Conservation (phyloP, 2,113 vertebrate species). For the Triplophysa rosa region DNA sequence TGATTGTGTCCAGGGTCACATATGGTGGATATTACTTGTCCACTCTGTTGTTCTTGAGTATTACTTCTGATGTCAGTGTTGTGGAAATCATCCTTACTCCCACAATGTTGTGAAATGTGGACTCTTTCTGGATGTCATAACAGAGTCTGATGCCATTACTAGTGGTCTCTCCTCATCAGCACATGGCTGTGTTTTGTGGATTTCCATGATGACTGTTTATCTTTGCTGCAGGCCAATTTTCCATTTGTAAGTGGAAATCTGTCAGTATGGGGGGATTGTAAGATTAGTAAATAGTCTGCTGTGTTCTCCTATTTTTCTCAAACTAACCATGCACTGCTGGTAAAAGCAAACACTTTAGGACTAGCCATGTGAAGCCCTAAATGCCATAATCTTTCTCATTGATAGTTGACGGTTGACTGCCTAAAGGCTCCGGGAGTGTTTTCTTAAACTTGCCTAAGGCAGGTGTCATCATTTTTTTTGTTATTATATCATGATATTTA, state of each 20-base stretch:
- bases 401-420: neutral
- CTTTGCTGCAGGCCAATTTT: neutral
- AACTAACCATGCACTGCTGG: neutral
- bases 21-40: slow-evolving; percentile 7
- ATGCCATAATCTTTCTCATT: neutral
- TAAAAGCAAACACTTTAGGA: neutral
- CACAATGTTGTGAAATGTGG: slow-evolving; percentile 47
- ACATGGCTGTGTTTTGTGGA: slow-evolving; percentile 18
- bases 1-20: no score
- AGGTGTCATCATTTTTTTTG: no score
- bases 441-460: neutral
- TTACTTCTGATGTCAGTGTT: slow-evolving; percentile 30
- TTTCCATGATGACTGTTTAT: slow-evolving; percentile 26
- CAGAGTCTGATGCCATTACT: slow-evolving; percentile 19
- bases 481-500: no score
- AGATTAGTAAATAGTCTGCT: neutral
- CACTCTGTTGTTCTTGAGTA: neutral
- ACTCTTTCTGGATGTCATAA: slow-evolving; percentile 27
- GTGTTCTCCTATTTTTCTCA: slow-evolving; percentile 6
- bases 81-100: slow-evolving; percentile 22
- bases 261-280: slow-evolving; percentile 16
- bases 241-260: slow-evolving; percentile 8
- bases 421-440: neutral
- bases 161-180: neutral
- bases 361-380: neutral